Conservation (phyloP, 2,797 vertebrate genomes). For the Melanotaenia parkinsoni region DNA sequence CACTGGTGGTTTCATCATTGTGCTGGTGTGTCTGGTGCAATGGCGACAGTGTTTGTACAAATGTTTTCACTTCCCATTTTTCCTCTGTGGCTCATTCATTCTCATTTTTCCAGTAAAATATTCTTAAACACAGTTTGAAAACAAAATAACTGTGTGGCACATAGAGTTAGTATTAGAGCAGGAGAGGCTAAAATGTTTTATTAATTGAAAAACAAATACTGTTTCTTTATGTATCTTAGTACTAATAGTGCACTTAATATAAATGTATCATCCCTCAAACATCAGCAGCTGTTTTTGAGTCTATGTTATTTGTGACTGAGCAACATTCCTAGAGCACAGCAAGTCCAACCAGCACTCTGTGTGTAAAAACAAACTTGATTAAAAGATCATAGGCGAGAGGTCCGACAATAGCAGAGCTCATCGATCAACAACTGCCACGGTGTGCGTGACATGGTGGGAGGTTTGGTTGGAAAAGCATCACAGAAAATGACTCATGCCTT, state of each 20-base stretch:
- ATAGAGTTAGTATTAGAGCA: background rate
- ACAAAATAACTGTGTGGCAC: constrained; percentile 23
- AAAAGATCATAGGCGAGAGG: constrained; percentile 68
- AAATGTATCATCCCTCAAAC: constrained; percentile 3
- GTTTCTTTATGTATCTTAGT: background rate
- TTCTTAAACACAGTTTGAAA: constrained; percentile 21
- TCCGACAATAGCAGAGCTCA: constrained; percentile 60
- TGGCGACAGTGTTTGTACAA: constrained; percentile 52
- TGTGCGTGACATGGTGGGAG: constrained; percentile 58
- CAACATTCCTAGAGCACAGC: constrained; percentile 26
- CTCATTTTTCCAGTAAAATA: constrained; percentile 32
- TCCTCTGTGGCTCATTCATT: constrained; percentile 17
- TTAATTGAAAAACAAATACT: background rate
- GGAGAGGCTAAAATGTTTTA: background rate
- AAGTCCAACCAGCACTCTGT: constrained; percentile 42
- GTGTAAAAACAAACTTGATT: constrained; percentile 68
- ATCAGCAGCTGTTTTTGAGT: constrained; percentile 28
- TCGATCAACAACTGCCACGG: constrained; percentile 69
- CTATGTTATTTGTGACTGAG: constrained; percentile 27
- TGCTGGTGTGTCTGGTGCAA: constrained; percentile 23
- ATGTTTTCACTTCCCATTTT: constrained; percentile 51
- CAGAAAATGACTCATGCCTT: constrained; percentile 68
- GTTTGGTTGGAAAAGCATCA: constrained; percentile 68
- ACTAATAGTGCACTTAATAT: too few species aligned
- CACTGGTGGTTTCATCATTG: constrained; percentile 61